Base-by-base conservation (phyloP, 2,888 invertebrate genomes). In the Hoplodrina ambigua region DNA sequence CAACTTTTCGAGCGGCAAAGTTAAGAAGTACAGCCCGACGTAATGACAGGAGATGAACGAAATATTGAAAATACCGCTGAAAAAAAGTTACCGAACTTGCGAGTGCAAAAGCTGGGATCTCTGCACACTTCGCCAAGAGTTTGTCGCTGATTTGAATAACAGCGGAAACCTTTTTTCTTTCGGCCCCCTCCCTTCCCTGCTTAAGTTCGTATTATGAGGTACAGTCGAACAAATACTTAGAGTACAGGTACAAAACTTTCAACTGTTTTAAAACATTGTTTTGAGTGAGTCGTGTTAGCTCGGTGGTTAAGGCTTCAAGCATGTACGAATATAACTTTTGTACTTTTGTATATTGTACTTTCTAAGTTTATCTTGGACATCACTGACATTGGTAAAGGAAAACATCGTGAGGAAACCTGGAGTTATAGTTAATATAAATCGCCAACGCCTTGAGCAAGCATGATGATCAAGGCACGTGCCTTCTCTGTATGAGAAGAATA, bases 81-180 rank as follows among this genome's bases (percentile, higher is more conserved):
- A 57, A 85, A 25, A 89, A 91, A 91, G 87, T 90, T 89, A 74
- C 75, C 63, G 87, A 88, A 89, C 81, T 86, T 83, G 79, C 82
- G 84, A 87, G 88, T 87, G 89, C 88, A 84, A 88, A 90, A 91
- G 88, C 85, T 86, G 84, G 85, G 87, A 86, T 87, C 86, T 84
- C 84, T 84, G 82, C 86, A 83, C 87, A 87, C 87, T 88, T 87
- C 80, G 79, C 80, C 77, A 75, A 83, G 91, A 93, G 88, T 94
- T 93, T 91, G 89, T 90, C 90, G 87, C 87, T 91, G 88, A 94
- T 94, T 94, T 94, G 90, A 94, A 94, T 94, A 94, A 94, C 94
- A 93, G 90, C 92, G 81, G 87, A 93, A 93, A 91, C 92, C 94
- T 93, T 93, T 93, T 93, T 93, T 90, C 87, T 80, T 82, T 81